phyloP scores from a whole-genome alignment of 2,797 vertebrate species.

The Leuciscus waleckii region DNA sequence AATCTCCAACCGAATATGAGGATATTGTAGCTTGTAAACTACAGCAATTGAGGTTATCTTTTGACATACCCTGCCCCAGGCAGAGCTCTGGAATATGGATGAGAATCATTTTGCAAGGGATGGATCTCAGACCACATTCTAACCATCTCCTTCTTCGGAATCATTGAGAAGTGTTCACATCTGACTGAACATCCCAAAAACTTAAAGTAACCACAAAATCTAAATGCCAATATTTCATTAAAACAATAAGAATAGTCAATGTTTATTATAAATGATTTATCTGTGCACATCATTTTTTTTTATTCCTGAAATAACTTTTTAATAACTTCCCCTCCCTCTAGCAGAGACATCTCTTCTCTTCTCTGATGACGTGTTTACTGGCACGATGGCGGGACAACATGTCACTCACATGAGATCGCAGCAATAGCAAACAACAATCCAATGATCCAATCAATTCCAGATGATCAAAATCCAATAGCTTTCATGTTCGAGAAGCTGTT shows the following conservation, averaged over 20 bases:
- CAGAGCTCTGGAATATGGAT: constrained; percentile 14
- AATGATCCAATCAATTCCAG: neutral
- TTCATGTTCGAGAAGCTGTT: neutral
- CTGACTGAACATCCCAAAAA: neutral
- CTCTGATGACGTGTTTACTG: neutral
- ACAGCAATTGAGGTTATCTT: neutral
- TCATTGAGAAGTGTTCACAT: neutral
- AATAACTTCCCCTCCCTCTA: neutral
- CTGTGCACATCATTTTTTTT: neutral
- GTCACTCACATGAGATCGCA: neutral
- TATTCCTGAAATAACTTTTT: neutral
- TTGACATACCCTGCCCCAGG: neutral
- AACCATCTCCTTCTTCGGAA: neutral
- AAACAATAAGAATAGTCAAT: neutral
- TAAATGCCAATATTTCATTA: neutral
- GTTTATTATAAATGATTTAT: neutral
- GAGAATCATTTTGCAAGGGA: neutral
- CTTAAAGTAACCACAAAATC: neutral
- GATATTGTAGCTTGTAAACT: constrained; percentile 24
- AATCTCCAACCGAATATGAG: constrained; percentile 46
- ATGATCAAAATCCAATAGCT: neutral
- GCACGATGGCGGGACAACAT: rapidly evolving
- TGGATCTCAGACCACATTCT: neutral
- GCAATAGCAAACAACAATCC: neutral
- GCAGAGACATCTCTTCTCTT: neutral